Evolutionary conservation across 1,140 invertebrate species (phyloP).

Genomic region (Pachyrhynchus sulphureomaculatus): DNA sequence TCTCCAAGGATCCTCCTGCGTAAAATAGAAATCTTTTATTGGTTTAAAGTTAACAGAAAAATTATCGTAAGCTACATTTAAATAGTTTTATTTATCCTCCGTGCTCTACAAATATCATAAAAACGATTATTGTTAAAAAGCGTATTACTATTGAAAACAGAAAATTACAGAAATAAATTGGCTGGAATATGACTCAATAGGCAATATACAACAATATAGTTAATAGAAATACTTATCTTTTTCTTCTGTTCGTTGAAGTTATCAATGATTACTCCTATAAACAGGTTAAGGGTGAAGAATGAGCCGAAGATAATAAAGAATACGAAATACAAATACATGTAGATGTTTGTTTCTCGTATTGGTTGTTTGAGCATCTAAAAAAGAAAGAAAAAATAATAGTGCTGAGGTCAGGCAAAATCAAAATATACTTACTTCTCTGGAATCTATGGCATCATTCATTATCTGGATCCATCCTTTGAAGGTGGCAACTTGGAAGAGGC

Average conservation of each 20-base stretch:
- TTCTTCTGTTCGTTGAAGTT: conserved; percentile 99
- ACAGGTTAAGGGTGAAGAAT: conserved; percentile 96
- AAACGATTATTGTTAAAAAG: no score
- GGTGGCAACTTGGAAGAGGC: conserved; percentile 97
- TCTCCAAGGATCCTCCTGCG: conserved; percentile 92
- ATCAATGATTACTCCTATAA: conserved; percentile 98
- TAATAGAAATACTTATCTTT: conserved; percentile 64
- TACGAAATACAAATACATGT: conserved; percentile 98
- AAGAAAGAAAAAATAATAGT: background rate
- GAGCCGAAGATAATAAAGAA: conserved; percentile 97
- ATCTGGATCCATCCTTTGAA: conserved; percentile 95
- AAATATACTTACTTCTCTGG: conserved; percentile 72
- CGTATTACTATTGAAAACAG: no score
- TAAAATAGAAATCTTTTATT: conserved; percentile 29
- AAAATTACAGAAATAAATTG: no score
- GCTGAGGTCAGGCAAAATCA: background rate
- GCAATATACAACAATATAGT: background rate
- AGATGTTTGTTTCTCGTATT: conserved; percentile 89
- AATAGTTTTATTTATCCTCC: background rate
- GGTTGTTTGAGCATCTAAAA: conserved; percentile 86
- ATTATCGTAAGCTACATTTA: background rate
- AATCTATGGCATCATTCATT: conserved; percentile 97
- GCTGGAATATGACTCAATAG: background rate
- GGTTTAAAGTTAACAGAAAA: background rate
- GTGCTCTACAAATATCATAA: background rate